phyloP scores from a whole-genome alignment of 1,140 invertebrate species.

The Magallana angulata region DNA sequence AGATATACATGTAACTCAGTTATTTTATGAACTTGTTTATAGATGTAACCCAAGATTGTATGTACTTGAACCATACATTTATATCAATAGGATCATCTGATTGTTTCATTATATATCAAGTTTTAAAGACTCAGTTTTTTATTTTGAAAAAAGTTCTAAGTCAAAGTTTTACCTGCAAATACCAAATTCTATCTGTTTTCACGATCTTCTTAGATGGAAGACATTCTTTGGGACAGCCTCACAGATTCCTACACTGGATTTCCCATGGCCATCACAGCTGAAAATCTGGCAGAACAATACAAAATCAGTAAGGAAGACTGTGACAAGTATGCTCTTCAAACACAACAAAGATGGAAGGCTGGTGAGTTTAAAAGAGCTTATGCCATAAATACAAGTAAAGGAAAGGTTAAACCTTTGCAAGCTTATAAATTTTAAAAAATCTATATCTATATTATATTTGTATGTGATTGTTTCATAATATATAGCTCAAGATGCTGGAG shows the following conservation, averaged over 20 bases:
- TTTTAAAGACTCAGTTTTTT: too few species aligned
- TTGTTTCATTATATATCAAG: too few species aligned
- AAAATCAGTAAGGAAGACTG: conserved; percentile 91
- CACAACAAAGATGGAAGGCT: conserved; percentile 85
- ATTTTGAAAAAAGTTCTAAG: too few species aligned
- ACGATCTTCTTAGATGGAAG: conserved; percentile 86
- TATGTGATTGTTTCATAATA: conserved; percentile 54
- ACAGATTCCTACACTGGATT: conserved; percentile 93
- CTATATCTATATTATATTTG: too few species aligned
- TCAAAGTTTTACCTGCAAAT: too few species aligned
- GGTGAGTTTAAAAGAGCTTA: conserved; percentile 77
- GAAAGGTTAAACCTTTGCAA: too few species aligned
- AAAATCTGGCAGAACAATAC: conserved; percentile 96
- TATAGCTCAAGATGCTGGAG: conserved; percentile 91
- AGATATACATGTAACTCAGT: too few species aligned
- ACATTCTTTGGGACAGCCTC: conserved; percentile 94
- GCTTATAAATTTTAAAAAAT: too few species aligned
- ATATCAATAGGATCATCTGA: too few species aligned
- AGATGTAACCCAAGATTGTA: too few species aligned
- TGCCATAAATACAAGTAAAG: not conserved
- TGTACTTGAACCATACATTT: too few species aligned
- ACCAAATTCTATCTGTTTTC: not conserved
- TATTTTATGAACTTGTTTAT: too few species aligned
- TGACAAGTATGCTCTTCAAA: conserved; percentile 92
- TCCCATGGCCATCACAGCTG: conserved; percentile 98